Conservation (phyloP, 2,113 vertebrate species). For the Phrynosoma blainvillii region DNA sequence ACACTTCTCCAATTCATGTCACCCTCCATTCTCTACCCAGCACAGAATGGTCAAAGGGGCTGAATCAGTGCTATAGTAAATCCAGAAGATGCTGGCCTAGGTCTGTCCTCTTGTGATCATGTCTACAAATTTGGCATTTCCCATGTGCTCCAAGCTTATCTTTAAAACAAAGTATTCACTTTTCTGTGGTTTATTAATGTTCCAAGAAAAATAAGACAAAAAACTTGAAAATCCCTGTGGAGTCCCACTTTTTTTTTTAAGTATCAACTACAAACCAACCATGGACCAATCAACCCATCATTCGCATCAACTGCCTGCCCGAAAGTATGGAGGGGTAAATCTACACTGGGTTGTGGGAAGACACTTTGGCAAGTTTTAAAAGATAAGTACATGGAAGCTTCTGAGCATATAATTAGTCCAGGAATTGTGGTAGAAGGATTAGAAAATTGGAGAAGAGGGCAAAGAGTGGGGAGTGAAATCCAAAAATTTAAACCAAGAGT, state of each 20-base stretch:
- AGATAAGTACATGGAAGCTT: too few species aligned
- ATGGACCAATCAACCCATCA: not conserved
- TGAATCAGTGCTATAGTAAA: too few species aligned
- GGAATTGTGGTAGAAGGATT: not conserved
- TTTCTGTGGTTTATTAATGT: conserved; percentile 8
- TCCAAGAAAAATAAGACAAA: conserved; percentile 6
- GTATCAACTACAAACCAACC: not conserved
- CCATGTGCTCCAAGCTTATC: not conserved
- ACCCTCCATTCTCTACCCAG: too few species aligned
- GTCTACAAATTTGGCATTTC: not conserved
- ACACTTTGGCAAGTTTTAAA: not conserved
- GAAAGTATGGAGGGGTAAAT: not conserved
- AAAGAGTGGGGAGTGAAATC: not conserved
- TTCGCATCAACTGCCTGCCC: not conserved
- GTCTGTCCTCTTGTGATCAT: not conserved
- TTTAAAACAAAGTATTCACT: not conserved
- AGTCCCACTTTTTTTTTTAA: not conserved
- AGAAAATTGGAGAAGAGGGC: not conserved
- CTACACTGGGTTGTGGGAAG: not conserved
- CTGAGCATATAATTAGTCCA: not conserved
- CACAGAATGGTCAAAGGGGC: too few species aligned
- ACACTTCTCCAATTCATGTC: too few species aligned
- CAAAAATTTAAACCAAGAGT: not conserved
- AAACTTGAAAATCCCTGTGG: not conserved
- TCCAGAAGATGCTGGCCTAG: not conserved